phyloP scores from a whole-genome alignment of 2,888 invertebrate species.

The Erannis defoliaria region DNA sequence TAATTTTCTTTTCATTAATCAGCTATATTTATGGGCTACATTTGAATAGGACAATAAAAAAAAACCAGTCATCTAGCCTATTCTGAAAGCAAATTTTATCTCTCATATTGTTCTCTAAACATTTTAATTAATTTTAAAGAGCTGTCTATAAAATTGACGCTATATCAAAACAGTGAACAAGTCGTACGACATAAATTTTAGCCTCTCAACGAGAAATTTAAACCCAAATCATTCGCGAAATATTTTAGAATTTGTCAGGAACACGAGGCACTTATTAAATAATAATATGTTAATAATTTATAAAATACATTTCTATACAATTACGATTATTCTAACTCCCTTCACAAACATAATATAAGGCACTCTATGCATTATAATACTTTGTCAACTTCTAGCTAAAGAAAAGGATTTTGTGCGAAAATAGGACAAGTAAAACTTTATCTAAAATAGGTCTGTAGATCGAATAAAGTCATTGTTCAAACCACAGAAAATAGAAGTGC shows the following conservation, averaged over 20 bases:
- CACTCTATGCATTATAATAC: too few species aligned
- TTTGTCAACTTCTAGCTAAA: too few species aligned
- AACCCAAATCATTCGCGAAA: conserved; percentile 12
- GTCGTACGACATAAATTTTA: conserved; percentile 16
- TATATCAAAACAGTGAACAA: conserved; percentile 7
- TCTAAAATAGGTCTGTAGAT: not conserved
- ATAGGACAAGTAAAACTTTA: not conserved
- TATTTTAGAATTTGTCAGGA: conserved; percentile 23
- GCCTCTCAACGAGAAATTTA: conserved; percentile 25
- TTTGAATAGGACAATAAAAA: too few species aligned
- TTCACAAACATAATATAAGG: conserved; percentile 1
- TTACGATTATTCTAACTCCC: not conserved
- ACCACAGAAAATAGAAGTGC: too few species aligned
- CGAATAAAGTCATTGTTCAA: too few species aligned
- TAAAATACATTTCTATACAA: conserved; percentile 47
- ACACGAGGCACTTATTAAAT: conserved; percentile 42
- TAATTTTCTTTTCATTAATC: too few species aligned
- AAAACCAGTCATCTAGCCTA: too few species aligned
- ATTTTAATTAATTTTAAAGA: too few species aligned
- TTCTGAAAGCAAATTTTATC: too few species aligned
- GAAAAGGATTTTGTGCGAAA: not conserved
- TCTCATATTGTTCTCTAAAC: not conserved
- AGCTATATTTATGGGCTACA: too few species aligned
- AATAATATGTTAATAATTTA: conserved; percentile 54
- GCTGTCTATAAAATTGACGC: not conserved